Percentiles rank a stretch among this genome's conserved stretches.
phyloP scores from a whole-genome alignment of 2,797 vertebrate genomes.

The Nothura maculosa region DNA sequence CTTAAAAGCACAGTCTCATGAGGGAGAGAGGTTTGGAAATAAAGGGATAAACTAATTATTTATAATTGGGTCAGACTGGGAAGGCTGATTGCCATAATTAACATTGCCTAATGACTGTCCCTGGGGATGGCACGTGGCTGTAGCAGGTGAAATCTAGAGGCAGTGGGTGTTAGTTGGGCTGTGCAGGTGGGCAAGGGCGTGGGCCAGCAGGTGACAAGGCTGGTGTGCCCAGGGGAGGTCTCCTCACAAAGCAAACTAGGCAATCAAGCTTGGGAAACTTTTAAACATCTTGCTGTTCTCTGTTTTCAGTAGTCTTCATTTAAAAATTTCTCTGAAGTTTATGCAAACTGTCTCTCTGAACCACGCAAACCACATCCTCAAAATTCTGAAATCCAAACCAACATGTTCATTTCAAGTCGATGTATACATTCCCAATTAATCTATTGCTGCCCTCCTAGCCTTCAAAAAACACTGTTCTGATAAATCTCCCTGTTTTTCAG shows the following conservation, averaged over 20 bases:
- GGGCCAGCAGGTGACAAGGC: no score
- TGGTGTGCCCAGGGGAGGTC: no score
- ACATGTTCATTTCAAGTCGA: background rate
- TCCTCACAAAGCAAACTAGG: no score
- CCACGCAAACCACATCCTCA: background rate
- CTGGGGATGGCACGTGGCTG: slow-evolving; percentile 8
- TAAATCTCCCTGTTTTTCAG: background rate
- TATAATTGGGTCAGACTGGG: slow-evolving; percentile 74
- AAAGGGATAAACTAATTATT: slow-evolving; percentile 74
- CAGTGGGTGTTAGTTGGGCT: background rate
- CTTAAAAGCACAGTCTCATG: background rate
- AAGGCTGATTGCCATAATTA: slow-evolving; percentile 76
- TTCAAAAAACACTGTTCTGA: background rate
- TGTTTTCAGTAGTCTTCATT: background rate
- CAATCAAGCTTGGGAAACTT: background rate
- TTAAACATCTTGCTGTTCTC: background rate
- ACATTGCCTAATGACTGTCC: slow-evolving; percentile 65
- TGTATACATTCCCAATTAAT: background rate
- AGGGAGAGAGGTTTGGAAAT: slow-evolving; percentile 61
- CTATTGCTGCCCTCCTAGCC: background rate
- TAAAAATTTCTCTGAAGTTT: background rate
- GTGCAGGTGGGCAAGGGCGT: background rate
- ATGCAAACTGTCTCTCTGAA: background rate
- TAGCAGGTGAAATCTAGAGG: background rate
- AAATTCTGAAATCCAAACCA: background rate